Conservation (phyloP, 2,113 vertebrate genomes). For the Sylvietta virens region DNA sequence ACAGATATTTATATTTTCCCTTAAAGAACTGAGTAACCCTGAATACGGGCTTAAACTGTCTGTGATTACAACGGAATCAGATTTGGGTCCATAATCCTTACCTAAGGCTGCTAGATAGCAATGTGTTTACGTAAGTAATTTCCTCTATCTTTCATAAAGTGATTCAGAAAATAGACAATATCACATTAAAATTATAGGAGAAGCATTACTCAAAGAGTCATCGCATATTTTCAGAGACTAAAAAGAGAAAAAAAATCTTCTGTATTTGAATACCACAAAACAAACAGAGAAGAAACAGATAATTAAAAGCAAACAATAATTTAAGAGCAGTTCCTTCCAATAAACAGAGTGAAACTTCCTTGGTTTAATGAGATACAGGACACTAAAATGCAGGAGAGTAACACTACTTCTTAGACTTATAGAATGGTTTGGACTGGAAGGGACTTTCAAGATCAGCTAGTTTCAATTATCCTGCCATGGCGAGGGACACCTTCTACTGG, state of each 20-base stretch:
- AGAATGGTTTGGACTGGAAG: background rate
- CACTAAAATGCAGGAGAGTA: background rate
- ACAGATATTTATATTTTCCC: background rate
- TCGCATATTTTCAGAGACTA: background rate
- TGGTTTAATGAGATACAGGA: background rate
- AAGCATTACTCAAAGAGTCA: background rate
- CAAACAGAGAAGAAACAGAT: background rate
- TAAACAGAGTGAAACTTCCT: background rate
- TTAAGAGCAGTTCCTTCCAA: background rate
- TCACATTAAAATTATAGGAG: background rate
- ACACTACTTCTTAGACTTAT: background rate
- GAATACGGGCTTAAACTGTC: background rate
- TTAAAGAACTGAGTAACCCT: background rate
- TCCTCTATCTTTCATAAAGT: background rate
- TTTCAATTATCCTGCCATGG: background rate
- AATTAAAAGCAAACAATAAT: background rate
- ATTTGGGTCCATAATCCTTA: background rate
- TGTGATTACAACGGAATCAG: background rate
- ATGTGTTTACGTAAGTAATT: background rate
- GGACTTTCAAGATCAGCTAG: background rate
- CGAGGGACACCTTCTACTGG: background rate
- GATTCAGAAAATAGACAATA: background rate
- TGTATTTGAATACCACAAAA: background rate
- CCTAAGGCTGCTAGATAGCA: background rate
- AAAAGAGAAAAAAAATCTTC: background rate